These are phyloP conservation scores for Ctenochaetus hawaiiensis DNA, from an alignment of 2,797 vertebrate species.

Conservation along the genomic window DNA sequence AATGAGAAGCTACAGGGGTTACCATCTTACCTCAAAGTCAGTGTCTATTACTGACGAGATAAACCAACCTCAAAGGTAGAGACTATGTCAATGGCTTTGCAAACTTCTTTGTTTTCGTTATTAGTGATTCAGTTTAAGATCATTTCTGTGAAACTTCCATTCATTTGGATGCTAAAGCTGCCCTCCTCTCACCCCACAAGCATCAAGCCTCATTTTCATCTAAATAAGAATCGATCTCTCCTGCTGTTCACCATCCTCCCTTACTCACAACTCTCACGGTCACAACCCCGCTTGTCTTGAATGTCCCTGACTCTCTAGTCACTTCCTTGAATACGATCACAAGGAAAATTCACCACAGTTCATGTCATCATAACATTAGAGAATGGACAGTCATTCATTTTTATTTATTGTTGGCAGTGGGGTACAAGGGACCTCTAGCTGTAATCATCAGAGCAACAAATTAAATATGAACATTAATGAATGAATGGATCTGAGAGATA, in stretches of 20 bases:
- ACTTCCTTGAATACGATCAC: slow-evolving; percentile 62
- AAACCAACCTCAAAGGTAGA: slow-evolving; percentile 52
- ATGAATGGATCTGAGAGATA: slow-evolving; percentile 62
- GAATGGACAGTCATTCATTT: slow-evolving; percentile 26
- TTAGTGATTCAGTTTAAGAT: slow-evolving; percentile 68
- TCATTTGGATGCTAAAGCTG: slow-evolving; percentile 85
- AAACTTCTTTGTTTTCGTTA: slow-evolving; percentile 68
- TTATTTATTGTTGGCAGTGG: slow-evolving; percentile 13
- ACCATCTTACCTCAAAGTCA: slow-evolving; percentile 39
- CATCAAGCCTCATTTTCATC: slow-evolving; percentile 90
- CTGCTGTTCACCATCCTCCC: slow-evolving; percentile 84
- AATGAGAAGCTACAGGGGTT: slow-evolving; percentile 37
- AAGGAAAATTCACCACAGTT: slow-evolving; percentile 43
- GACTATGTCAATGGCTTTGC: slow-evolving; percentile 58
- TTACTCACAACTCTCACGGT: slow-evolving; percentile 82
- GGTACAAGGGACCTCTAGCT: slow-evolving; percentile 1
- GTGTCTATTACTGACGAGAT: slow-evolving; percentile 18
- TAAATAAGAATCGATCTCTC: slow-evolving; percentile 91
- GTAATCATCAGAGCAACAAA: slow-evolving; percentile 42
- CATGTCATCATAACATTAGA: slow-evolving; percentile 43
- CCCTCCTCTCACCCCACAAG: slow-evolving; percentile 84
- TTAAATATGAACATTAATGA: slow-evolving; percentile 61
- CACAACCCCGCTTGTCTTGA: slow-evolving; percentile 84
- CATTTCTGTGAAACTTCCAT: slow-evolving; percentile 78
- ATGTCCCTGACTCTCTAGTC: slow-evolving; percentile 68